A percentile compares a stretch with the other conserved stretches of the same genome.
Conservation (phyloP, 2,113 vertebrate genomes). For the Rhinolophus ferrumequinum region DNA sequence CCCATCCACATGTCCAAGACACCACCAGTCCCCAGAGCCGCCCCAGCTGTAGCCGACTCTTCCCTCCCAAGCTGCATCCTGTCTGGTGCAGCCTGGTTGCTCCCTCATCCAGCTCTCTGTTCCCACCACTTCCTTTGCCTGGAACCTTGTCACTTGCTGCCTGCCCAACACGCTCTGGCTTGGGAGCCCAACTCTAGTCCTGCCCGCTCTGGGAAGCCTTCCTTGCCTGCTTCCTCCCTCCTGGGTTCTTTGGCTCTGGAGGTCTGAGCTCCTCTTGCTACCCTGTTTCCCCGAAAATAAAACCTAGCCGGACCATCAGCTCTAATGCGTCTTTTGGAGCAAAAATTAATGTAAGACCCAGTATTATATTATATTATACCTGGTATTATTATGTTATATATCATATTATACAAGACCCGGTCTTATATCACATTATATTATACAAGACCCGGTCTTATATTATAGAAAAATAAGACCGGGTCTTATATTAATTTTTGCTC, state of each 20-base stretch:
- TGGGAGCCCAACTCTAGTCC: not conserved
- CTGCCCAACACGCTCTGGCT: constrained; percentile 12
- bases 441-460: too few relatives aligned
- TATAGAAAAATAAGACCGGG: too few relatives aligned
- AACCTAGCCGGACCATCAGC: too few relatives aligned
- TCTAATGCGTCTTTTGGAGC: too few relatives aligned
- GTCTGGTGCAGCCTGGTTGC: not conserved
- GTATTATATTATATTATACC: too few relatives aligned
- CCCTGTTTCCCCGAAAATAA: too few relatives aligned
- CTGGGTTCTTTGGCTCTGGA: not conserved
- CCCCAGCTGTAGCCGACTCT: not conserved
- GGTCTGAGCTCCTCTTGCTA: not conserved
- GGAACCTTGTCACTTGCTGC: not conserved
- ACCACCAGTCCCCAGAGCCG: not conserved
- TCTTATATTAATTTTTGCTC: too few relatives aligned
- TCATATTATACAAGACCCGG: too few relatives aligned
- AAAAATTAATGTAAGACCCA: too few relatives aligned
- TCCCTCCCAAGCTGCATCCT: not conserved
- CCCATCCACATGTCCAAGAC: not conserved
- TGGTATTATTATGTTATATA: too few relatives aligned
- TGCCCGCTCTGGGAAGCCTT: not conserved
- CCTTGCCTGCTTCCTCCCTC: not conserved
- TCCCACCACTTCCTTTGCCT: constrained; percentile 41
- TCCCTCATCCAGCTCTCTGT: not conserved
- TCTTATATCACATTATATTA: too few relatives aligned